phyloP scores from a whole-genome alignment of 2,888 invertebrate genomes.

The Caenorhabditis sulstoni region DNA sequence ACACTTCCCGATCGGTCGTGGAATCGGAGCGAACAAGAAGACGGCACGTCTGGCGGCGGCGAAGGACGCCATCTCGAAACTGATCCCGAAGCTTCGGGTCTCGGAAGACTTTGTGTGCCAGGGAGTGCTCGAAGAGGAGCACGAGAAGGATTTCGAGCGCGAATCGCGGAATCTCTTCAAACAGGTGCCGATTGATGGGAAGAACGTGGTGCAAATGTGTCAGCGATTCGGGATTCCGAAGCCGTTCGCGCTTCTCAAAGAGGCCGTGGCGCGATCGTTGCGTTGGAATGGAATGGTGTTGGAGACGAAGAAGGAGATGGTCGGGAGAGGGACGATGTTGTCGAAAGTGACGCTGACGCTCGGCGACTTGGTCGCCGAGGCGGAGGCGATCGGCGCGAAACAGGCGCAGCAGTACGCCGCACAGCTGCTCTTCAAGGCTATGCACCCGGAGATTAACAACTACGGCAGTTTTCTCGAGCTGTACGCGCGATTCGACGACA shows the following conservation, averaged over 20 bases:
- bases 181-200: slow-evolving; percentile 85
- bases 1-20: slow-evolving; percentile 87
- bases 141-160: slow-evolving; percentile 31
- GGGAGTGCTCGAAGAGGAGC: slow-evolving; percentile 21
- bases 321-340: slow-evolving; percentile 39
- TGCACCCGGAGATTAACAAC: slow-evolving; percentile 89
- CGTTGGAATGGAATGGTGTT: slow-evolving; percentile 55
- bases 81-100: slow-evolving; percentile 48
- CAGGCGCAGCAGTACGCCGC: slow-evolving; percentile 97
- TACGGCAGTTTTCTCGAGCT: slow-evolving; percentile 95
- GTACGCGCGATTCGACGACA: slow-evolving; percentile 86
- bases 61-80: slow-evolving; percentile 65
- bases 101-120: slow-evolving; percentile 26
- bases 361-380: slow-evolving; percentile 85
- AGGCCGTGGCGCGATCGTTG: slow-evolving; percentile 41
- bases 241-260: slow-evolving; percentile 37
- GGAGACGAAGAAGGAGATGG: slow-evolving; percentile 23
- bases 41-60: slow-evolving; percentile 94
- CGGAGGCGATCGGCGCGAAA: slow-evolving; percentile 92
- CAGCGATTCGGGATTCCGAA: slow-evolving; percentile 37
- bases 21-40: slow-evolving; percentile 95
- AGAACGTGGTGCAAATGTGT: slow-evolving; percentile 37
- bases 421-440: slow-evolving; percentile 91
- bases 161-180: slow-evolving; percentile 83
- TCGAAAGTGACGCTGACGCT: slow-evolving; percentile 34